Conservation (phyloP, 2,113 vertebrate species). For the Trinectes maculatus region DNA sequence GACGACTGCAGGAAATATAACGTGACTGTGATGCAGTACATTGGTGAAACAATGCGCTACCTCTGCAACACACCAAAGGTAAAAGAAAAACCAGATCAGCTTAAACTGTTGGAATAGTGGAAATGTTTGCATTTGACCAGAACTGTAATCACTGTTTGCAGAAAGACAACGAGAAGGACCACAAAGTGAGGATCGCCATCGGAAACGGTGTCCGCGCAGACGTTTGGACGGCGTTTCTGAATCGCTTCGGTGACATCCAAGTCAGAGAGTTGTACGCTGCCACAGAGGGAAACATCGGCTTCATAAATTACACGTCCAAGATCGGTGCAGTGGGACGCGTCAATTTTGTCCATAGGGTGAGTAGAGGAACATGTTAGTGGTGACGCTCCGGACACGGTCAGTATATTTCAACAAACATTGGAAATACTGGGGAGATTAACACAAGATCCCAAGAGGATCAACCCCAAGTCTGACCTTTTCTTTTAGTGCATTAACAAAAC, state of each 20-base stretch:
- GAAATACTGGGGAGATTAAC: background rate
- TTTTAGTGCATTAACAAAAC: too few species aligned
- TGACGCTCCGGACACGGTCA: background rate
- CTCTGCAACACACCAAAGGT: slow-evolving; percentile 88
- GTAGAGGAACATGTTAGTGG: background rate
- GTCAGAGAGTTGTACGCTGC: slow-evolving; percentile 87
- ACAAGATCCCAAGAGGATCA: background rate
- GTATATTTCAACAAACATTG: background rate
- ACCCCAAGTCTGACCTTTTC: background rate
- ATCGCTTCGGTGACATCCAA: slow-evolving; percentile 85
- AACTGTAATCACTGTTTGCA: slow-evolving; percentile 45
- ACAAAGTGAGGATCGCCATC: slow-evolving; percentile 85
- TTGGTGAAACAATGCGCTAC: slow-evolving; percentile 91
- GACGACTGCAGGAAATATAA: slow-evolving; percentile 91
- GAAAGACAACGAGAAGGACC: slow-evolving; percentile 83
- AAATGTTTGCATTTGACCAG: background rate
- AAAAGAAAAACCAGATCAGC: slow-evolving; percentile 26
- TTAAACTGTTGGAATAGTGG: background rate
- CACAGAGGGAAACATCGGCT: slow-evolving; percentile 89
- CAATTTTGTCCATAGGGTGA: slow-evolving; percentile 80
- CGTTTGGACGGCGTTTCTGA: slow-evolving; percentile 87
- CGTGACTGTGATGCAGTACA: slow-evolving; percentile 91
- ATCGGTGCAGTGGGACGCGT: slow-evolving; percentile 85
- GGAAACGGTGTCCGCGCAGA: slow-evolving; percentile 87
- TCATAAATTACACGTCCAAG: slow-evolving; percentile 88